Base-by-base conservation (phyloP, 2,888 invertebrate species). In the Gnatocerus cornutus region DNA sequence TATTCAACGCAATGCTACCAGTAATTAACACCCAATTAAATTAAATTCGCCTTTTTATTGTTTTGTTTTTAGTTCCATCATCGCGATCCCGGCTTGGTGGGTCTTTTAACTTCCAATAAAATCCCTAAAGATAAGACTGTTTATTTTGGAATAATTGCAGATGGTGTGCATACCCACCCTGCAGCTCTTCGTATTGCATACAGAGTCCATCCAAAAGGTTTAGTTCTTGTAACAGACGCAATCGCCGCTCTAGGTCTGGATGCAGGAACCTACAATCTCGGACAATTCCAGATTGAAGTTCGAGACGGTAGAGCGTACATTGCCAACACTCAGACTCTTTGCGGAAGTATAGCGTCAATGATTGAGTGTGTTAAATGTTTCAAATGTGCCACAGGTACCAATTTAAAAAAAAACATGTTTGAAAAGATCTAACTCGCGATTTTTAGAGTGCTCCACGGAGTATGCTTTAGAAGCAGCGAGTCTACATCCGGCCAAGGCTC, bases 1-100 rank as follows among this genome's bases (percentile, higher is more conserved):
- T 99, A 21, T 99, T 99, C 84, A 99, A 99, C 87, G 99, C 99
- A n/a, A 99, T 99, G 99, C 85, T 96, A 69, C 96, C 98, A 59
- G 98, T 98, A 88, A 88, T 90, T 88, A 53, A 50, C 10, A 43
- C 30, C 14, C n/a, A n/a, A n/a, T n/a, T n/a, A 10, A 8, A 21
- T 3, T 3, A 21, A 21, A 21, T 3, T 3, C 21, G 3, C 3
- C 8, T 50, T n/a, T 29, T 50, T 50, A n/a, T 37, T 12, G 8
- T 12, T 30, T 27, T n/a, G 14, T 64, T 73, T 75, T 78, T 82
- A 97, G 97, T 98, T 98, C 82, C 98, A 98, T 86, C 98, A 98
- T 81, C 90, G 99, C 64, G 99, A 99, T 87, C 99, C 99, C 29
- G 98, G 99, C 0, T 86, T 99, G 46, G 96, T 99, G 6, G 99